Evolutionary conservation across 2,113 vertebrate genomes (phyloP), one percentile per base, ranked within the genome.

Genomic region (Gila orcuttii): DNA sequence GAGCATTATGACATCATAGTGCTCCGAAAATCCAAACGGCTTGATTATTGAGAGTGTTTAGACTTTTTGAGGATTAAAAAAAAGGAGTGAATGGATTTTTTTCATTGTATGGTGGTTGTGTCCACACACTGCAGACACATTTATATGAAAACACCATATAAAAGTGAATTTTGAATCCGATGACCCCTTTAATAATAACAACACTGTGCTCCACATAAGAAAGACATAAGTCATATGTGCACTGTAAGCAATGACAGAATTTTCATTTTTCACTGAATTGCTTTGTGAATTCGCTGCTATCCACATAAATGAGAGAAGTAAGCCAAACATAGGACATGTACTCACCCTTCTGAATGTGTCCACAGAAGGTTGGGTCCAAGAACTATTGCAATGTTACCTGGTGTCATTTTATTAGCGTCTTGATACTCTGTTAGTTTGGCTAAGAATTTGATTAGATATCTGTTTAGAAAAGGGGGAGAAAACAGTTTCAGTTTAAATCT

Each of bases 381-480:
- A 66, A 99, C 97, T 33, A 99, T 99, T 5, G 98, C 98, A 94
- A 98, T 97, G 75, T 99, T 99, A 79, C 97, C 97, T 0, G 98
- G 96, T 0, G 98, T 98, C 98, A 99, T 99, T 93, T 99, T 99
- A 91, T 99, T 99, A 15, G 92, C 81, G 11, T 99, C 98, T 90
- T 99, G 98, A 92, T 96, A 97, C 85, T 99, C 98, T 0, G 96
- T 97, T 47, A 99, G 94, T 91, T 97, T 98, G 89, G 97, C 95
- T 88, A 99, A 93, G 93, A 99, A 99, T 90, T 99, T 99, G 79
- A 98, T 95, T 88, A 99, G 94, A 87, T 99, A 99, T 94, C 98
- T 99, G 94, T 76, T 83, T 64, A 33, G 50, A 52, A 71, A 45
- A 7, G 17, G 39, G 31, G 19, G 12, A 42, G 39, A 79, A 36